Base-by-base conservation (phyloP, 1,140 invertebrate species). In the Pogonus chalceus region DNA sequence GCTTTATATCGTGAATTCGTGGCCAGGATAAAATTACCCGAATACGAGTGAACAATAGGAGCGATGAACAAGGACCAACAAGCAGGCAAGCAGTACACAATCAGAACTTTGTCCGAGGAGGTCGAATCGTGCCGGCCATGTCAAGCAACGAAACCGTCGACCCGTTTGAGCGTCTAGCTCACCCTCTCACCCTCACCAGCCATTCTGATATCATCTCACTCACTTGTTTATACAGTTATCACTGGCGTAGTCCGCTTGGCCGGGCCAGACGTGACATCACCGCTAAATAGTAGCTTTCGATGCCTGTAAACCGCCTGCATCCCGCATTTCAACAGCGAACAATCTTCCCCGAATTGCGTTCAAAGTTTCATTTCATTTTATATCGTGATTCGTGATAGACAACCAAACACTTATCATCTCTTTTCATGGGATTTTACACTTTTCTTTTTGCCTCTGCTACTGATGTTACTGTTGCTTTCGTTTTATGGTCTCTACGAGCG, bases 51-150 rank as follows among this genome's bases (percentile, higher is more conserved):
- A n/a, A n/a, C n/a, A n/a, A n/a, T n/a, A n/a, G n/a, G n/a, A n/a
- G n/a, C n/a, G n/a, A n/a, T n/a, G n/a, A n/a, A n/a, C n/a, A n/a
- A n/a, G n/a, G n/a, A n/a, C n/a, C n/a, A n/a, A n/a, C n/a, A n/a
- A n/a, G n/a, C n/a, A n/a, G n/a, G n/a, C n/a, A n/a, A 43, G 26
- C 26, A 31, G 26, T 31, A 31, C 37, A 43, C 37, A 43, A 43
- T 43, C 37, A 43, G 37, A 43, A 43, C 37, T 43, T 43, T 43
- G 37, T 43, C 37, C 37, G 37, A 43, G 37, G 18, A 43, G 37
- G 37, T 43, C 18, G 37, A 18, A 43, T 7, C 37, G 37, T 43
- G 37, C 37, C 18, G 37, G 37, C 18, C 37, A 43, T 43, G 37
- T 43, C 37, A 43, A 43, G 18, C 18, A 31, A 4, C 26, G 26